Evolutionary conservation across 53 echinoderm and acorn worm species (phyloP).

Genomic region (Echinometra lucunter): DNA sequence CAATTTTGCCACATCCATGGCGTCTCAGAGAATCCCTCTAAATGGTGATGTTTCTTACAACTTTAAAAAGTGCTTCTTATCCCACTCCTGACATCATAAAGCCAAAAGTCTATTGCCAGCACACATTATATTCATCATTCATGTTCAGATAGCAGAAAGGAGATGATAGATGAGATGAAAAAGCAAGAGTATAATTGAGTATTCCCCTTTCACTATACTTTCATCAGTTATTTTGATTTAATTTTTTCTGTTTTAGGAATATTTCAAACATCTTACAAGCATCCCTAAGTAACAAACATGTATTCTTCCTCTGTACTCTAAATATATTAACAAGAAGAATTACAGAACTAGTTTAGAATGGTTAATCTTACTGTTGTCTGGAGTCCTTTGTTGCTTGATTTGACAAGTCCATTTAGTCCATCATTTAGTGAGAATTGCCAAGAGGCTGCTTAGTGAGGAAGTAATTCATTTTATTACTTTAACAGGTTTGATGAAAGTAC

Average conservation of each 20-base stretch:
- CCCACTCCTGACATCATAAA: background rate
- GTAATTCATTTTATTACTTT: constrained; percentile 25
- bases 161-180: background rate
- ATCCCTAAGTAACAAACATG: background rate
- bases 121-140: background rate
- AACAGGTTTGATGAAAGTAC: constrained; percentile 15
- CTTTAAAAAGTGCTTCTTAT: background rate
- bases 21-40: constrained; percentile 67
- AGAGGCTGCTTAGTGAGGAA: constrained; percentile 37
- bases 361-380: background rate
- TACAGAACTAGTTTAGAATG: background rate
- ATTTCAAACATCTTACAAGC: background rate
- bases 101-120: background rate
- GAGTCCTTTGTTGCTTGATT: background rate
- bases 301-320: background rate
- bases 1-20: constrained; percentile 66
- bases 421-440: constrained; percentile 1
- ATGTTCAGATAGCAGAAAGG: background rate
- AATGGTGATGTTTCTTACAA: constrained; percentile 64
- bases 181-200: background rate
- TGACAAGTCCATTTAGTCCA: constrained; percentile 31
- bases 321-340: background rate
- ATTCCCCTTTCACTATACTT: background rate
- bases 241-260: background rate
- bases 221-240: background rate